Percentiles rank a stretch among this genome's conserved stretches.
Conservation (phyloP, 2,888 invertebrate species). For the Protodeltote pygarga region DNA sequence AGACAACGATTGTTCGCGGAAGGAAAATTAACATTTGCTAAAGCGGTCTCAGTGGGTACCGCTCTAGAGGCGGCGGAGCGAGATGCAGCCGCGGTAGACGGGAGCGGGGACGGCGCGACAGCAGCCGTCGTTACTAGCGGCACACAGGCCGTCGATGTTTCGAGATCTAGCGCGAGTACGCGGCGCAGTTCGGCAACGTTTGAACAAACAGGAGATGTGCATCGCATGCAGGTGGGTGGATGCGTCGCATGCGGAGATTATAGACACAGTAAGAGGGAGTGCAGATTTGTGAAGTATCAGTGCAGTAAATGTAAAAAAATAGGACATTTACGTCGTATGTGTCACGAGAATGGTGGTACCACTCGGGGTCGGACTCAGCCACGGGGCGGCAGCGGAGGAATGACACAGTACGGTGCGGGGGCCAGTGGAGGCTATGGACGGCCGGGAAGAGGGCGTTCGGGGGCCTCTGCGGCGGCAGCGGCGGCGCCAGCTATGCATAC, state of each 20-base stretch:
- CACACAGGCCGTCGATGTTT: neutral
- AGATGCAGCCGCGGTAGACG: constrained; percentile 6
- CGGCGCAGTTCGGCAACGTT: neutral
- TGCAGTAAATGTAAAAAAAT: too few species aligned
- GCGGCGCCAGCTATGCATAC: too few species aligned
- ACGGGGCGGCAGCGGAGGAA: too few species aligned
- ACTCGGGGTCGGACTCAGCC: too few species aligned
- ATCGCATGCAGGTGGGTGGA: constrained; percentile 1
- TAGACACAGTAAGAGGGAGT: neutral
- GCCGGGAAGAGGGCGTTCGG: too few species aligned
- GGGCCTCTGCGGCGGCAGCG: too few species aligned
- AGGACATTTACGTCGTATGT: too few species aligned
- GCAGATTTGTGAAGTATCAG: too few species aligned
- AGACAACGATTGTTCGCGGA: constrained; percentile 1
- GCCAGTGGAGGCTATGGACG: too few species aligned
- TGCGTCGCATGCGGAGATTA: neutral
- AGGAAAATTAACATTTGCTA: neutral
- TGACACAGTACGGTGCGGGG: too few species aligned
- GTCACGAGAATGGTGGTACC: too few species aligned
- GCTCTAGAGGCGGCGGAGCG: constrained; percentile 7
- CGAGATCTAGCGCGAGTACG: neutral
- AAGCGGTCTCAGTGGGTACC: neutral
- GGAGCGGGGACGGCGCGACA: neutral
- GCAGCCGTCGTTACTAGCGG: neutral
- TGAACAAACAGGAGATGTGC: neutral